Conservation (phyloP, 2,113 vertebrate species). For the Nycticebus coucang region DNA sequence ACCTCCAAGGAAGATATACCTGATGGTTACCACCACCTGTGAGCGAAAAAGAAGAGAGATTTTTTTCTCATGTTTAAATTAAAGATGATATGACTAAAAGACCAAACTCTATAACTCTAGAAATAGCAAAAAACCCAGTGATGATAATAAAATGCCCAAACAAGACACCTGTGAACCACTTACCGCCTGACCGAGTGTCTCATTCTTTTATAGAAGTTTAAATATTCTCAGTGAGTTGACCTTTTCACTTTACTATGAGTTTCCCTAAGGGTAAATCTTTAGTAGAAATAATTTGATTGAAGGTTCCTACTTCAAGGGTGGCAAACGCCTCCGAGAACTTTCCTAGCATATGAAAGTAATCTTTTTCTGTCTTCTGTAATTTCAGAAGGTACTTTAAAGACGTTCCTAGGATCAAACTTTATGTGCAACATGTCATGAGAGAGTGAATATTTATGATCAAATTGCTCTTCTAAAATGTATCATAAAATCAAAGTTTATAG, state of each 20-base stretch:
- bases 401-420: slow-evolving; percentile 65
- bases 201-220: slow-evolving; percentile 51
- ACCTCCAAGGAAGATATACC: background rate
- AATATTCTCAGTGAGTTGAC: slow-evolving; percentile 62
- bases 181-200: slow-evolving; percentile 24
- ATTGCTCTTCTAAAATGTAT: slow-evolving; percentile 74
- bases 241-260: slow-evolving; percentile 65
- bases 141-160: slow-evolving; percentile 54
- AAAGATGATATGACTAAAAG: background rate
- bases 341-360: slow-evolving; percentile 43
- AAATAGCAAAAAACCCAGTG: background rate
- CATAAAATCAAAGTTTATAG: slow-evolving; percentile 75
- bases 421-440: slow-evolving; percentile 67
- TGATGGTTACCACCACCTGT: background rate
- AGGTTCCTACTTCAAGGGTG: background rate
- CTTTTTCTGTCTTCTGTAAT: slow-evolving; percentile 67
- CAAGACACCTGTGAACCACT: slow-evolving; percentile 15
- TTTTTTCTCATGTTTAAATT: background rate
- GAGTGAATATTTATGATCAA: slow-evolving; percentile 75
- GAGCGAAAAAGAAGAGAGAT: background rate
- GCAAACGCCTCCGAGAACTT: slow-evolving; percentile 48
- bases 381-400: slow-evolving; percentile 69
- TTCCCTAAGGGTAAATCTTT: slow-evolving; percentile 71
- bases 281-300: slow-evolving; percentile 65
- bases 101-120: background rate